These are phyloP conservation scores for Zapus hudsonius DNA, from an alignment of 2,113 vertebrate species.

Conservation along the genomic window DNA sequence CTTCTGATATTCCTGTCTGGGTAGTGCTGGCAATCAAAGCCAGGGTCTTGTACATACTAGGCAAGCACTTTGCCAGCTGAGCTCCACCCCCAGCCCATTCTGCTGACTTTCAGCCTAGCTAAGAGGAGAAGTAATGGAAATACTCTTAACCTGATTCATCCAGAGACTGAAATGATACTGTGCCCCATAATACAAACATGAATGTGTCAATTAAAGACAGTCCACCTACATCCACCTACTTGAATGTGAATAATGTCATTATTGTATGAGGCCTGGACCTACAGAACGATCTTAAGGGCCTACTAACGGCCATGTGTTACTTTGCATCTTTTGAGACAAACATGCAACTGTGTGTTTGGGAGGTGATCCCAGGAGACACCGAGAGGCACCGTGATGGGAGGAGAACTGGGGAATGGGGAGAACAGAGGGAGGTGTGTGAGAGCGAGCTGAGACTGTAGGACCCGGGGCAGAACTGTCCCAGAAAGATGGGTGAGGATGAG, in stretches of 20 bases:
- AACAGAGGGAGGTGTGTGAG: background rate
- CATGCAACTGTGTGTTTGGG: background rate
- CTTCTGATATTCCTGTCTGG: too few relatives aligned
- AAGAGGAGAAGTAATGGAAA: background rate
- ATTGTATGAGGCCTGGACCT: background rate
- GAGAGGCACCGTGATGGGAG: background rate
- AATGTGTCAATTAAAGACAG: background rate
- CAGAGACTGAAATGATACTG: background rate
- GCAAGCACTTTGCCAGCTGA: too few relatives aligned
- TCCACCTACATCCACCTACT: background rate
- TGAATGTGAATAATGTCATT: background rate
- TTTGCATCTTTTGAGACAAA: background rate
- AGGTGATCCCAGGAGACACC: background rate
- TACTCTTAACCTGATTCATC: background rate
- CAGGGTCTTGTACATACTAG: too few relatives aligned
- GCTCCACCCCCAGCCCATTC: too few relatives aligned
- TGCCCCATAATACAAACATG: background rate
- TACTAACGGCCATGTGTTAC: background rate
- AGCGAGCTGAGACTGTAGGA: background rate
- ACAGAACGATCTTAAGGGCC: background rate
- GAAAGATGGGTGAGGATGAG: too few relatives aligned
- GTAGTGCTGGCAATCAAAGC: too few relatives aligned
- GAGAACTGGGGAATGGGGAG: background rate
- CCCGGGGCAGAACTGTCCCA: too few relatives aligned
- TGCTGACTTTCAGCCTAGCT: background rate